Evolutionary conservation across 2,113 vertebrate species (phyloP).

Genomic region (Platysternon megacephalum): DNA sequence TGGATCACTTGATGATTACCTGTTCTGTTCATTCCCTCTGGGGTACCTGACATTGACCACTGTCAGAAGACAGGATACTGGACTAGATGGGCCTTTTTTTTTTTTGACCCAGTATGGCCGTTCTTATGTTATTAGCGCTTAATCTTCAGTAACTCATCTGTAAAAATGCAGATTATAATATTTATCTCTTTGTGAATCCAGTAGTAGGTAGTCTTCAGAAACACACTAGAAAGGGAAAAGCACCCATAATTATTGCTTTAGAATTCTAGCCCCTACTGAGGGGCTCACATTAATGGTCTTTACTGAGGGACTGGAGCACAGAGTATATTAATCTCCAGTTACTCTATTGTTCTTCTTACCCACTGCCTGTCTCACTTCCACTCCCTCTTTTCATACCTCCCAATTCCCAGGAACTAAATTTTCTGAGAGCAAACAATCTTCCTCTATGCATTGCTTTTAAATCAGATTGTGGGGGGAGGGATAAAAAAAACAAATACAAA

Average conservation of each 20-base stretch:
- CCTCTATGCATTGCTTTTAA: neutral
- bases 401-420: slow-evolving; percentile 1
- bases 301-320: slow-evolving; percentile 13
- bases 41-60: too few species aligned
- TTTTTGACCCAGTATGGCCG: too few species aligned
- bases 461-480: neutral
- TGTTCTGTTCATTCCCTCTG: too few species aligned
- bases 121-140: neutral
- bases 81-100: too few species aligned
- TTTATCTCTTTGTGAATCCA: neutral
- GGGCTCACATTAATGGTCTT: slow-evolving; percentile 2
- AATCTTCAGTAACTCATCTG: slow-evolving; percentile 36
- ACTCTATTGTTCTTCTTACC: neutral
- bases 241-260: slow-evolving; percentile 23
- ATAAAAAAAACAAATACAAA: slow-evolving; percentile 6
- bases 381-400: neutral
- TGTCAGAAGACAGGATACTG: too few species aligned
- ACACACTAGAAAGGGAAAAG: neutral
- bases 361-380: neutral
- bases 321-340: neutral
- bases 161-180: slow-evolving; percentile 26
- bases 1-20: too few species aligned
- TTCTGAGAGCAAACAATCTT: slow-evolving; percentile 38
- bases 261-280: slow-evolving; percentile 27
- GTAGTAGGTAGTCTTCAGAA: slow-evolving; percentile 36